phyloP scores from a whole-genome alignment of 2,113 vertebrate species.

The Phalacrocorax carbo region DNA sequence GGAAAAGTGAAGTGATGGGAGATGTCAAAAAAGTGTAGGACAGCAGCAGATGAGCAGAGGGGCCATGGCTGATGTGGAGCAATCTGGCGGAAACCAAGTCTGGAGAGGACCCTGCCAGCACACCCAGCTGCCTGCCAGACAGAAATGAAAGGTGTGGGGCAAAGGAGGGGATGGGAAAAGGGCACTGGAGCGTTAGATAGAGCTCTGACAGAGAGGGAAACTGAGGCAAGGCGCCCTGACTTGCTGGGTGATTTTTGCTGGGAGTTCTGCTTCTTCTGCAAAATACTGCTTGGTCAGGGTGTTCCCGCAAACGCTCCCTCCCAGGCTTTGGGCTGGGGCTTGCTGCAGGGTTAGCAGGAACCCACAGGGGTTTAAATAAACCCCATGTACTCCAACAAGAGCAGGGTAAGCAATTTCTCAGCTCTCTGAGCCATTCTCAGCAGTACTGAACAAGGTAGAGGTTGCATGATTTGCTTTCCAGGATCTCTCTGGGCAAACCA shows the following conservation, averaged over 20 bases:
- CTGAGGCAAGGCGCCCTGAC: not conserved
- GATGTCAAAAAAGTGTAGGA: not conserved
- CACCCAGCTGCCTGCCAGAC: not conserved
- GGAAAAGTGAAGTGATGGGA: not conserved
- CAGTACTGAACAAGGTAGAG: too few relatives aligned
- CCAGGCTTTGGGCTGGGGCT: not conserved
- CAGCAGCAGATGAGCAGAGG: not conserved
- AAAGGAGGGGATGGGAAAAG: not conserved
- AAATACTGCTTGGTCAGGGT: not conserved
- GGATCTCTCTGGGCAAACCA: not conserved
- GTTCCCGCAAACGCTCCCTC: not conserved
- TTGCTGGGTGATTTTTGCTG: not conserved
- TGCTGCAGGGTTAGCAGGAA: not conserved
- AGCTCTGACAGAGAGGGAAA: not conserved
- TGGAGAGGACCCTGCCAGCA: not conserved
- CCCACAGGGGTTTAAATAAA: not conserved
- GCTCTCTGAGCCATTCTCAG: not conserved
- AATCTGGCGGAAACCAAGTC: not conserved
- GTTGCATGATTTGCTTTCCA: not conserved
- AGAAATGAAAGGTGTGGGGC: not conserved
- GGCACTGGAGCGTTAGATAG: not conserved
- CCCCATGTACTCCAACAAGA: not conserved
- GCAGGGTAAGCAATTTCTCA: not conserved
- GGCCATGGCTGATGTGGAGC: fast-evolving
- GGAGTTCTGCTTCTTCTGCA: not conserved